These are phyloP conservation scores for Papio anubis DNA, from an alignment of 2,113 vertebrate genomes.

Conservation along the genomic window DNA sequence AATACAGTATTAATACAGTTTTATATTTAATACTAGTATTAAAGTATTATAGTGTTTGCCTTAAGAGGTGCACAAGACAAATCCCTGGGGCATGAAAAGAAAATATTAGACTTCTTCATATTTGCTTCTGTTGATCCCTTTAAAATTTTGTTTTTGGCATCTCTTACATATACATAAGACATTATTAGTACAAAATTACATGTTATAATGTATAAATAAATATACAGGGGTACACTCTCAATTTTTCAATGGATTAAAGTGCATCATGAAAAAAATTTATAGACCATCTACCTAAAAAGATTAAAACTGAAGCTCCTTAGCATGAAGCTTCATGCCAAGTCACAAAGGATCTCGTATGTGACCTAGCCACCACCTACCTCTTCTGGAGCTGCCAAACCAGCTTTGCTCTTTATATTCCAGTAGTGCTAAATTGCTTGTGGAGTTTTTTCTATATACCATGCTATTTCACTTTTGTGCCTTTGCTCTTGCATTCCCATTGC, in stretches of 20 bases:
- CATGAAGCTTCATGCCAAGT: no score
- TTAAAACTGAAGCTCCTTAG: neutral
- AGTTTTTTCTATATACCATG: neutral
- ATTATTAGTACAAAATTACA: neutral
- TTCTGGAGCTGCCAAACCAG: neutral
- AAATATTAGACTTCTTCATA: conserved; percentile 13
- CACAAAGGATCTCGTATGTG: neutral
- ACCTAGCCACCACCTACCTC: neutral
- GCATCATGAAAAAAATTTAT: neutral
- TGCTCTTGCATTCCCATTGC: neutral
- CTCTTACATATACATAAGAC: neutral
- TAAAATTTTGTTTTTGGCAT: conserved; percentile 24
- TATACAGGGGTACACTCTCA: neutral
- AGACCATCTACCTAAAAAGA: conserved; percentile 17
- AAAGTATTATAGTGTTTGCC: neutral
- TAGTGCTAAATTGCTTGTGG: neutral
- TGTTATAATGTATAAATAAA: neutral
- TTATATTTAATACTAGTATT: neutral
- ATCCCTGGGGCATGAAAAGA: neutral
- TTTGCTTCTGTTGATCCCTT: conserved; percentile 2
- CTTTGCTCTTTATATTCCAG: neutral
- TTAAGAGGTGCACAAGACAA: neutral
- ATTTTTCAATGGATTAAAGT: conserved; percentile 4
- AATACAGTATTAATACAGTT: neutral
- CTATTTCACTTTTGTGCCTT: neutral